Evolutionary conservation across 1,140 invertebrate genomes (phyloP), one percentile per base, ranked within the genome.

Genomic region (Euwallacea similis): DNA sequence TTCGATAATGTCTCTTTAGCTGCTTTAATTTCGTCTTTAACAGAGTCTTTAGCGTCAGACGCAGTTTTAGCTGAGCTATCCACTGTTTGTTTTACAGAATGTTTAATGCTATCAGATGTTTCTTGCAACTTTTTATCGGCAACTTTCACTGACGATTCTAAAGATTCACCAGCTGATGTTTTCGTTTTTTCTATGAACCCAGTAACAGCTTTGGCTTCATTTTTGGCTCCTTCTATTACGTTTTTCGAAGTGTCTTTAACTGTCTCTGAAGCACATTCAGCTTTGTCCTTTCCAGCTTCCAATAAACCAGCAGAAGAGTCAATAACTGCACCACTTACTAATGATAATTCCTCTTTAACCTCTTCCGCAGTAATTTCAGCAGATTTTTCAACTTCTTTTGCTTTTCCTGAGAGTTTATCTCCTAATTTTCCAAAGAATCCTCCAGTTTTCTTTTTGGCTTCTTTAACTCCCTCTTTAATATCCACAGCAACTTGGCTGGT

Each of bases 371-470:
- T 21, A 3, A 6, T 16, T 46, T 63, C 46, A 46, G 41, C 15
- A 46, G 54, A 41, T 72, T 72, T 65, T 54, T 69, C 55, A 46
- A 53, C 43, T n/a, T 66, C 61, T 59, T 74, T 69, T 7, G 62
- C 44, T 72, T 69, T 74, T 62, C 65, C 71, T n/a, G 53, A 50
- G 3, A 70, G 13, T 42, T 71, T 68, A 10, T 72, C 71, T 50
- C 66, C 67, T n/a, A 73, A 21, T 71, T 73, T 73, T 10, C 42
- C 42, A 44, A 72, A 61, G 56, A 72, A 72, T 42, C 71, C 46
- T 50, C 64, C 21, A 55, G 43, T 71, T 66, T 73, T 56, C 44
- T 69, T 56, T 69, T 67, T 59, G 33, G 7, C 53, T 42, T 63
- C 42, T 54, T 61, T 63, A 54, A 10, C 58, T 16, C 47, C 16